phyloP scores from a whole-genome alignment of 2,113 vertebrate genomes.

The Vidua macroura region DNA sequence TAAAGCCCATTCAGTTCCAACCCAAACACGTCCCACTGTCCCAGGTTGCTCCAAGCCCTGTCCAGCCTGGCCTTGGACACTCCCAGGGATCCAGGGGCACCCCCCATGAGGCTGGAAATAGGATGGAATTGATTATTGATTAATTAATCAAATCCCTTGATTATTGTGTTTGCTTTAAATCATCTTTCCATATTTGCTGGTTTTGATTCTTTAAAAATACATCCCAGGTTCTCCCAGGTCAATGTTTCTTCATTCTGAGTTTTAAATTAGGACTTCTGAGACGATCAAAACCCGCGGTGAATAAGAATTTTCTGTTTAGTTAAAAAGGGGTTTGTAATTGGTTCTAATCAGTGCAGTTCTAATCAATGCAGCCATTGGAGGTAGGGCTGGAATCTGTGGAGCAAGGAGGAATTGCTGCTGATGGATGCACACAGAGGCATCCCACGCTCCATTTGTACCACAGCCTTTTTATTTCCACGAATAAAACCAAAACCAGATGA shows the following conservation, averaged over 20 bases:
- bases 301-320: neutral
- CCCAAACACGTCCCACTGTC: neutral
- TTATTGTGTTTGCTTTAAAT: neutral
- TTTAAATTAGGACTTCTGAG: neutral
- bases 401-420: conserved; percentile 17
- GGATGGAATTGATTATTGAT: too few relatives aligned
- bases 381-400: neutral
- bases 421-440: neutral
- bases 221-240: neutral
- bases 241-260: neutral
- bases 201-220: neutral
- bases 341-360: neutral
- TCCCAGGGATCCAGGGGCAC: neutral
- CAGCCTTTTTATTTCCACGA: neutral
- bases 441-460: neutral
- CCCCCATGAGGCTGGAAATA: neutral
- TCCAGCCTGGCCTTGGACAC: neutral
- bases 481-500: neutral
- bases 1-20: neutral
- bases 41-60: neutral
- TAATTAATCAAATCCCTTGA: neutral
- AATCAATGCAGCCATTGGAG: neutral
- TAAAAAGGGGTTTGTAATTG: neutral
- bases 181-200: neutral
- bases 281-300: neutral